These are phyloP conservation scores for Malurus cyaneus DNA, from an alignment of 2,113 vertebrate species.

Conservation along the genomic window DNA sequence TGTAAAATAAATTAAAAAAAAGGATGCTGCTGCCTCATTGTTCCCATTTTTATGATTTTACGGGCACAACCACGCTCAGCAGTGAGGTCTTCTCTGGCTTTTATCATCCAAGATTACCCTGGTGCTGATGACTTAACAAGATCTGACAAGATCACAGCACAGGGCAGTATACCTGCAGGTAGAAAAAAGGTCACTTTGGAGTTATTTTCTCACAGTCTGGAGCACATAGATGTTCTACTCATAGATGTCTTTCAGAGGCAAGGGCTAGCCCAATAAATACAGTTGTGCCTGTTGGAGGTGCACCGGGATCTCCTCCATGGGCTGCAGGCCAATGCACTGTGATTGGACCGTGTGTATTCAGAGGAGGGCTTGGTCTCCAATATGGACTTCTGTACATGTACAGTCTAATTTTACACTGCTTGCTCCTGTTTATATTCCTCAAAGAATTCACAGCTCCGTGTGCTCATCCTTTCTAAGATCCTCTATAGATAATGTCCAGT, in stretches of 20 bases:
- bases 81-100: conserved; percentile 35
- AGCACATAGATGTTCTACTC: not conserved
- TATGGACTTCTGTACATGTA: not conserved
- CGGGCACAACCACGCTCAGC: not conserved
- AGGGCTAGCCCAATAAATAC: not conserved
- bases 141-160: conserved; percentile 56
- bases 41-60: conserved; percentile 9
- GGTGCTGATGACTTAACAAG: conserved; percentile 45
- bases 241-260: not conserved
- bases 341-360: not conserved
- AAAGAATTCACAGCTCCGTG: not conserved
- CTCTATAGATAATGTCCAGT: not conserved
- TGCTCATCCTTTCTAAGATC: not conserved
- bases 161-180: conserved; percentile 49
- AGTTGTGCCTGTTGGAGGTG: not conserved
- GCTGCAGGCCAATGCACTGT: not conserved
- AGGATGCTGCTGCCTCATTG: not conserved
- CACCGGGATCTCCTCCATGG: not conserved
- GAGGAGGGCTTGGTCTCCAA: not conserved
- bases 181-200: conserved; percentile 42
- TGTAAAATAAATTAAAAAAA: not conserved
- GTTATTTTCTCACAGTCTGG: conserved; percentile 47
- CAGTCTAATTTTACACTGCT: not conserved
- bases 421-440: not conserved
- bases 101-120: conserved; percentile 26